Evolutionary conservation across 2,113 vertebrate genomes (phyloP).

Genomic region (Psilopsiagon aurifrons): DNA sequence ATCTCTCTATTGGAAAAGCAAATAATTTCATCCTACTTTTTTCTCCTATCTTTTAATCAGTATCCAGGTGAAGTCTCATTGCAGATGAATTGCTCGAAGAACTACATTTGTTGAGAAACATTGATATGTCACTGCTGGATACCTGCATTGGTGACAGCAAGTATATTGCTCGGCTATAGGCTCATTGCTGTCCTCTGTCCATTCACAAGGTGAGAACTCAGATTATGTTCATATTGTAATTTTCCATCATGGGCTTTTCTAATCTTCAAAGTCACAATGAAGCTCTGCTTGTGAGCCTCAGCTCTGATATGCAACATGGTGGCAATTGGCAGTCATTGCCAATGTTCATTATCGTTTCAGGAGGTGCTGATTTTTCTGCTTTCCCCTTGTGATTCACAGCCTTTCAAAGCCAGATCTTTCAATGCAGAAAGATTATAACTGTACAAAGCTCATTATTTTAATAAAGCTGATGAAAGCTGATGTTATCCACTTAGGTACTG

Average conservation of each 20-base stretch:
- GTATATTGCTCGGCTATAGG: background rate
- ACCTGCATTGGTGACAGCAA: fast-evolving
- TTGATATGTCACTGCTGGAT: background rate
- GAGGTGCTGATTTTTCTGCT: background rate
- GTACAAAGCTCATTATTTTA: background rate
- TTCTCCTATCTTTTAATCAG: background rate
- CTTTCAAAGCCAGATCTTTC: background rate
- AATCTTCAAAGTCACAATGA: background rate
- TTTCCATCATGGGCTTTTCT: background rate
- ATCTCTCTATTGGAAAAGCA: background rate
- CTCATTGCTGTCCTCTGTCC: background rate
- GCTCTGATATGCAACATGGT: background rate
- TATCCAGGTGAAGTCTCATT: background rate
- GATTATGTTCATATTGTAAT: background rate
- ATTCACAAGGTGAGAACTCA: background rate
- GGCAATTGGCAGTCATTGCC: background rate
- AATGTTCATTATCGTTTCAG: background rate
- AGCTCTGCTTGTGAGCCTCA: background rate
- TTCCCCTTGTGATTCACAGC: background rate
- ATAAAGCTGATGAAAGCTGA: background rate
- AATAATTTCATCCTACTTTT: background rate
- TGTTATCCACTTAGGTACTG: background rate
- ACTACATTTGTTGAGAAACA: background rate
- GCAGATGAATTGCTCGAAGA: background rate
- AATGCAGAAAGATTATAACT: background rate